phyloP scores from a whole-genome alignment of 1,140 invertebrate genomes.

The Pseudomyrmex gracilis region DNA sequence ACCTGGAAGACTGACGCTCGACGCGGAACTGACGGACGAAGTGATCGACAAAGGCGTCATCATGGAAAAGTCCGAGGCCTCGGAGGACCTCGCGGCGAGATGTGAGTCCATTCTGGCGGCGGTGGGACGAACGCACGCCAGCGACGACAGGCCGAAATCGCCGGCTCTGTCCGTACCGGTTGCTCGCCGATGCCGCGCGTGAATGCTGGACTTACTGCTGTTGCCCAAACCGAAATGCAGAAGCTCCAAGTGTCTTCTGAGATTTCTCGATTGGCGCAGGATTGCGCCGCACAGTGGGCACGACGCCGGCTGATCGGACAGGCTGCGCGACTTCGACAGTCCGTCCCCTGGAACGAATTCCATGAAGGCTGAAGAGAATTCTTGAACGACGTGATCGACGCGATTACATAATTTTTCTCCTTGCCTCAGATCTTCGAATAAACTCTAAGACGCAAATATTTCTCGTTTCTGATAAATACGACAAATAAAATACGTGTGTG shows the following conservation, averaged over 20 bases:
- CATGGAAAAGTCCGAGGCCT: constrained; percentile 72
- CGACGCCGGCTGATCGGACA: constrained; percentile 82
- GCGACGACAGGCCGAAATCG: constrained; percentile 65
- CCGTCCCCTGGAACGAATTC: constrained; percentile 78
- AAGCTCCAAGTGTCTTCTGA: constrained; percentile 82
- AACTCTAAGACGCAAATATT: neutral
- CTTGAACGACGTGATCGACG: neutral
- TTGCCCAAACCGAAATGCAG: constrained; percentile 81
- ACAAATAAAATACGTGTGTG: too few relatives aligned
- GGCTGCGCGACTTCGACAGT: constrained; percentile 75
- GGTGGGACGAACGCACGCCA: constrained; percentile 63
- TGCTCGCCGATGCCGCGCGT: constrained; percentile 68
- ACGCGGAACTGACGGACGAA: constrained; percentile 72
- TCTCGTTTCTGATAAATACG: too few relatives aligned
- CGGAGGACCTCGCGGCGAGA: constrained; percentile 65
- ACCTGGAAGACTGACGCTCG: constrained; percentile 77
- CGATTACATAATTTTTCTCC: neutral
- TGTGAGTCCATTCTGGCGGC: constrained; percentile 69
- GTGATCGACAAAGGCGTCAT: constrained; percentile 74
- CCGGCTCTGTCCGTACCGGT: constrained; percentile 34
- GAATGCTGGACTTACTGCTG: constrained; percentile 68
- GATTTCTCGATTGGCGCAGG: constrained; percentile 83
- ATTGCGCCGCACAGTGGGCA: constrained; percentile 83
- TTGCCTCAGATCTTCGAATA: neutral
- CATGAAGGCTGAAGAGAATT: constrained; percentile 49